Percentiles rank a stretch among this genome's conserved stretches.
phyloP scores from a whole-genome alignment of 2,888 invertebrate species.

The Idaea biselata region DNA sequence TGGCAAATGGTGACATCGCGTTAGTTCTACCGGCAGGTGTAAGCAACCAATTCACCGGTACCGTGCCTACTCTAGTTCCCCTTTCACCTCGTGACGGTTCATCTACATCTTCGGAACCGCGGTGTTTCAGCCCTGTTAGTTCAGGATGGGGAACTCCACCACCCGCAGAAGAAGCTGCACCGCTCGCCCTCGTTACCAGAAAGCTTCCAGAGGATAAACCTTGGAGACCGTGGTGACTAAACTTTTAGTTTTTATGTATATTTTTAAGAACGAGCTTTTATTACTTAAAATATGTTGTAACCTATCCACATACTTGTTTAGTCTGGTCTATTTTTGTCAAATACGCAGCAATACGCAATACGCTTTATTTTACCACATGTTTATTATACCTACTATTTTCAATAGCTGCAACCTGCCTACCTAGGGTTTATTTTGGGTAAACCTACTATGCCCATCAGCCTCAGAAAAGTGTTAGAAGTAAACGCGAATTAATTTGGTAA shows the following conservation, averaged over 20 bases:
- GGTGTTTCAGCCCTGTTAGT: slow-evolving; percentile 82
- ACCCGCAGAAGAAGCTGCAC: slow-evolving; percentile 70
- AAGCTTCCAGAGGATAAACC: slow-evolving; percentile 85
- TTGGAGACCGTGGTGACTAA: slow-evolving; percentile 89
- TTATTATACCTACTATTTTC: too few relatives aligned
- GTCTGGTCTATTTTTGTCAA: too few relatives aligned
- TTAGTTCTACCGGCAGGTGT: slow-evolving; percentile 87
- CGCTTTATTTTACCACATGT: too few relatives aligned
- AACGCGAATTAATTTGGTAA: neutral
- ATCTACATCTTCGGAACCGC: slow-evolving; percentile 83
- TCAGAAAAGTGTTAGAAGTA: neutral
- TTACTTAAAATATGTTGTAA: neutral
- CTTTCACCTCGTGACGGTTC: slow-evolving; percentile 88
- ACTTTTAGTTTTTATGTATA: slow-evolving; percentile 7
- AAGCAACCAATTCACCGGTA: slow-evolving; percentile 70
- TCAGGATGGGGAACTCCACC: slow-evolving; percentile 73
- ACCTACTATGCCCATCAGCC: neutral
- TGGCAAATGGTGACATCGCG: slow-evolving; percentile 91
- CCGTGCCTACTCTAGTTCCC: slow-evolving; percentile 86
- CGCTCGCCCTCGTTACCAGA: slow-evolving; percentile 88
- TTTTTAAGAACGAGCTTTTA: neutral
- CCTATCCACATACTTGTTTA: slow-evolving; percentile 16
- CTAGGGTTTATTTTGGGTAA: neutral
- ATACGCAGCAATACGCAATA: too few relatives aligned
- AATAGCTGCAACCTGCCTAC: too few relatives aligned